Conservation (phyloP, 2,888 invertebrate species). For the Gymnocheta viridis region DNA sequence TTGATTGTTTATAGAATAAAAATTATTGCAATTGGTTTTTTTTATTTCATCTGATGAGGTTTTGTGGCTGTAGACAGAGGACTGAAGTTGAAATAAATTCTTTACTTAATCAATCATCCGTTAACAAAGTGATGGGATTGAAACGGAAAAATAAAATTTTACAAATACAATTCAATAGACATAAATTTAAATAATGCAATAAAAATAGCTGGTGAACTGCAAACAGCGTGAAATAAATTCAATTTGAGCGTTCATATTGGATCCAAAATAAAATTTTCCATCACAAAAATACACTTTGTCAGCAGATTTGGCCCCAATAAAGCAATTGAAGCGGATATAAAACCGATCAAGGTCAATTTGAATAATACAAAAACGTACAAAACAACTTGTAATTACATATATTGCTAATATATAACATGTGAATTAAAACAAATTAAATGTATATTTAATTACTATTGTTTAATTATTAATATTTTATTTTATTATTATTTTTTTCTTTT, state of each 20-base stretch:
- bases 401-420: constrained; percentile 48
- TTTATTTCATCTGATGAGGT: not conserved
- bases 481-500: constrained; percentile 68
- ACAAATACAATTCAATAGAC: constrained; percentile 21
- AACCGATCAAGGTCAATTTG: constrained; percentile 55
- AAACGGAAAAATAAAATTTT: constrained; percentile 48
- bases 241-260: constrained; percentile 3
- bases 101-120: constrained; percentile 55
- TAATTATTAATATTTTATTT: not conserved
- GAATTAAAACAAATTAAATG: constrained; percentile 55
- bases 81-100: constrained; percentile 21
- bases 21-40: not conserved
- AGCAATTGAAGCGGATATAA: constrained; percentile 66
- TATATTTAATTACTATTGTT: constrained; percentile 37
- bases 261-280: constrained; percentile 35
- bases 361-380: constrained; percentile 3
- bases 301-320: not conserved
- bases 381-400: constrained; percentile 26
- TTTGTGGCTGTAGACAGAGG: not conserved
- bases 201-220: not conserved
- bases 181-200: constrained; percentile 5
- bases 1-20: not conserved
- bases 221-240: constrained; percentile 4
- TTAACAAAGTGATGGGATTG: constrained; percentile 45
- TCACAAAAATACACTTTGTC: constrained; percentile 16